Evolutionary conservation across 1,140 invertebrate species (phyloP).

Genomic region (honey bee (Apis mellifera)): Amel_HAv3.1 CM009944.2:2211501-2212000

Average conservation of each 20-base stretch:
- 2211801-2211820: not conserved
- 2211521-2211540: too few relatives aligned
- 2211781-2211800: slow-evolving; percentile 2
- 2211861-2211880: not conserved
- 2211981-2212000: slow-evolving; percentile 9
- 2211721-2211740: not conserved
- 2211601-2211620: too few relatives aligned
- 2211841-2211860: not conserved
- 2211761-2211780: not conserved
- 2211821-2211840: not conserved
- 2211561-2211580: too few relatives aligned
- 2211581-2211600: too few relatives aligned
- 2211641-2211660: too few relatives aligned
- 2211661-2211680: too few relatives aligned
- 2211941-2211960: not conserved
- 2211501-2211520: too few relatives aligned
- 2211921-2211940: not conserved
- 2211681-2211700: too few relatives aligned
- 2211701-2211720: too few relatives aligned
- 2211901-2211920: not conserved
- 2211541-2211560: too few relatives aligned
- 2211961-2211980: slow-evolving; percentile 28
- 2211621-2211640: too few relatives aligned
- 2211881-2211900: not conserved
- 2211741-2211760: too few relatives aligned